These are phyloP conservation scores for Torymus auratus DNA, from an alignment of 2,888 invertebrate genomes.

Conservation along the genomic window DNA sequence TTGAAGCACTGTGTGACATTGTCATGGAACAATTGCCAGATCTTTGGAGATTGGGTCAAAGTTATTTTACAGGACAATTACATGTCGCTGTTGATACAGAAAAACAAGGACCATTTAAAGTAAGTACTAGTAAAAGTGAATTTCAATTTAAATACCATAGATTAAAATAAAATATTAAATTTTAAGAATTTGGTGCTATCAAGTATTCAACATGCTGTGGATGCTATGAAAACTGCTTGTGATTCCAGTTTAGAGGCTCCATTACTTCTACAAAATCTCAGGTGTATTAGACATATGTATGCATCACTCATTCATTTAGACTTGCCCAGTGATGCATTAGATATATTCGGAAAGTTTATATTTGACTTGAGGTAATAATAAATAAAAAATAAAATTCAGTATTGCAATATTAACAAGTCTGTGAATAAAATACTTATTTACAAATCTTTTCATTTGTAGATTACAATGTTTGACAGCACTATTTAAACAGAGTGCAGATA, in stretches of 20 bases:
- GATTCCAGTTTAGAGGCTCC: slow-evolving; percentile 76
- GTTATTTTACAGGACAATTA: slow-evolving; percentile 94
- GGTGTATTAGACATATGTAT: slow-evolving; percentile 88
- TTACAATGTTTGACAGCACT: slow-evolving; percentile 90
- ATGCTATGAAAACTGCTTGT: slow-evolving; percentile 75
- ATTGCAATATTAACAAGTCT: too few species aligned
- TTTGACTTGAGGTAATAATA: slow-evolving; percentile 85
- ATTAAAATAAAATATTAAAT: too few species aligned
- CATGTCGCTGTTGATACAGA: slow-evolving; percentile 85
- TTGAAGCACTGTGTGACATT: slow-evolving; percentile 87
- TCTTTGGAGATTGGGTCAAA: slow-evolving; percentile 96
- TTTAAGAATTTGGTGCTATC: slow-evolving; percentile 72
- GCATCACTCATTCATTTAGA: slow-evolving; percentile 89
- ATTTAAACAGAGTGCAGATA: slow-evolving; percentile 89
- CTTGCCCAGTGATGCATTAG: slow-evolving; percentile 91
- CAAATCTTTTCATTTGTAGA: slow-evolving; percentile 64
- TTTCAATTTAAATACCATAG: slow-evolving; percentile 6
- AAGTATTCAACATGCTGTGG: slow-evolving; percentile 78
- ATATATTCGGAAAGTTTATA: slow-evolving; percentile 89
- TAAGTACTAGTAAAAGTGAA: slow-evolving; percentile 67
- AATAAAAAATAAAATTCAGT: slow-evolving; percentile 5
- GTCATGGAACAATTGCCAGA: slow-evolving; percentile 89
- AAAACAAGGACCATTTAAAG: slow-evolving; percentile 88
- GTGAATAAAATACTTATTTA: too few species aligned
- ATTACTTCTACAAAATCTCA: slow-evolving; percentile 89